phyloP scores from a whole-genome alignment of 2,888 invertebrate species.

The Eristalis arbustorum region DNA sequence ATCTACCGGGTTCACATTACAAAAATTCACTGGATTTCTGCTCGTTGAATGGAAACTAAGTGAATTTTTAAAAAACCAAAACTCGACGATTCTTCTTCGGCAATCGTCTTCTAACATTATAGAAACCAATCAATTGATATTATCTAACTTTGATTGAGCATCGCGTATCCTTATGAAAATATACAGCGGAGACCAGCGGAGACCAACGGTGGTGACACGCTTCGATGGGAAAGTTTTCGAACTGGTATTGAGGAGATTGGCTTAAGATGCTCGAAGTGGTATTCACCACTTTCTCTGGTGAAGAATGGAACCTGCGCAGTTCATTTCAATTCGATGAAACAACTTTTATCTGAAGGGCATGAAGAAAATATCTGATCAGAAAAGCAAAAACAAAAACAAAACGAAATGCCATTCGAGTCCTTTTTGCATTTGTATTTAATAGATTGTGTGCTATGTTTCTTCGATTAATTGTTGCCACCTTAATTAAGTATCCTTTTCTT shows the following conservation, averaged over 20 bases:
- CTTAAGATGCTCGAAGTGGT: conserved; percentile 31
- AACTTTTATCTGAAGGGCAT: not conserved
- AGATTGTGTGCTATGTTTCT: not conserved
- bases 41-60: not conserved
- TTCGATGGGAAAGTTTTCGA: conserved; percentile 27
- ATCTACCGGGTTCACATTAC: not conserved
- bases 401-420: not conserved
- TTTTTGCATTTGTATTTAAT: not conserved
- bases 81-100: not conserved
- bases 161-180: not conserved
- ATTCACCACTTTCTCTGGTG: conserved; percentile 16
- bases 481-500: not conserved
- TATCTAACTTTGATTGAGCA: conserved; percentile 2
- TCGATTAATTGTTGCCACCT: not conserved
- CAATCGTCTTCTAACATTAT: not conserved
- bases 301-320: conserved; percentile 22
- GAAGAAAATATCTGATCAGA: not conserved
- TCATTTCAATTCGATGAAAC: not conserved
- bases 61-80: not conserved
- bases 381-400: not conserved
- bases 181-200: not conserved
- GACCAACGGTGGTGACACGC: not conserved
- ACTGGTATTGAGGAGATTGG: conserved; percentile 46
- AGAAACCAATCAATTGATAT: not conserved
- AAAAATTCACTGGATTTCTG: not conserved